Conservation (phyloP, 2,888 invertebrate species). For the Mamestra brassicae region DNA sequence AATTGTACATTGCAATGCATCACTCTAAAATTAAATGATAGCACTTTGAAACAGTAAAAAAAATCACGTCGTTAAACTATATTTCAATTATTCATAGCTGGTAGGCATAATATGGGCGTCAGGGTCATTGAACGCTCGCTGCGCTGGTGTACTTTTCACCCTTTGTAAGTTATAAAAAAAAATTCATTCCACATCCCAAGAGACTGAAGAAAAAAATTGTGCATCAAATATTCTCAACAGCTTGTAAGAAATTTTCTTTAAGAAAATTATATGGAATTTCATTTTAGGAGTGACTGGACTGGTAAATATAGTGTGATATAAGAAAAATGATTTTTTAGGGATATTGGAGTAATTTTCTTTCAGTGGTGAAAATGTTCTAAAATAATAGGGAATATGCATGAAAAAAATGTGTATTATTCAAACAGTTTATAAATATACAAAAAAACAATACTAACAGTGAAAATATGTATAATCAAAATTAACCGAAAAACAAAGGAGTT, state of each 20-base stretch:
- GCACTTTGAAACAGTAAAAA: not conserved
- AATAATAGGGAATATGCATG: not conserved
- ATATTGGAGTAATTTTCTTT: not conserved
- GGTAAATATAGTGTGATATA: not conserved
- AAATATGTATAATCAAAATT: too few relatives aligned
- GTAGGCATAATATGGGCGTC: not conserved
- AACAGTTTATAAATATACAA: too few relatives aligned
- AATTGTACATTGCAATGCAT: too few relatives aligned
- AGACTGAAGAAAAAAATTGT: not conserved
- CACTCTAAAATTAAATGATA: too few relatives aligned
- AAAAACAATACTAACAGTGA: too few relatives aligned
- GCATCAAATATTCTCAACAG: slow-evolving; percentile 3
- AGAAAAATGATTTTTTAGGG: not conserved
- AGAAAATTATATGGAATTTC: not conserved
- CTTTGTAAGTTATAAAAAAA: slow-evolving; percentile 11
- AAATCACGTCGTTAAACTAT: not conserved
- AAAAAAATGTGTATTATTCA: too few relatives aligned
- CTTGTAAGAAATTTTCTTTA: not conserved
- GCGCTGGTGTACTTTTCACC: not conserved
- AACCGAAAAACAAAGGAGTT: too few relatives aligned
- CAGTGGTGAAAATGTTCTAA: not conserved
- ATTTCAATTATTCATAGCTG: not conserved
- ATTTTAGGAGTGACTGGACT: not conserved
- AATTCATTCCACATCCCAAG: slow-evolving; percentile 10
- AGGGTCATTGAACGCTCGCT: not conserved